phyloP scores from a whole-genome alignment of 2,113 vertebrate genomes.

The Odontesthes bonariensis region DNA sequence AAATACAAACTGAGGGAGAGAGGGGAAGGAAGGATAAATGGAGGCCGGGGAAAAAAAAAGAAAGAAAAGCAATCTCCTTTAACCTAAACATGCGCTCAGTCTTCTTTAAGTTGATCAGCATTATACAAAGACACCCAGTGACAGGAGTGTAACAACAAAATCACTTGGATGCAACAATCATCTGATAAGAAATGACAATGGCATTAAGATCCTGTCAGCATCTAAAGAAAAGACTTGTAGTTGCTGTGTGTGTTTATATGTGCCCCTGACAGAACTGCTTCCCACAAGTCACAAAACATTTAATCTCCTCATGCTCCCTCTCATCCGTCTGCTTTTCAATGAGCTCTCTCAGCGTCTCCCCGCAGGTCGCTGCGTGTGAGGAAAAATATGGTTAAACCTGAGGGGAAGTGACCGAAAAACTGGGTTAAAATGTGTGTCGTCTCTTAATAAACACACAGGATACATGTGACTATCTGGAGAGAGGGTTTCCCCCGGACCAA shows the following conservation, averaged over 20 bases:
- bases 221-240: conserved; percentile 16
- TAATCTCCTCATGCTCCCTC: conserved; percentile 20
- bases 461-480: conserved; percentile 9
- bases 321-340: conserved; percentile 26
- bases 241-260: conserved; percentile 9
- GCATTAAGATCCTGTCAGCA: conserved; percentile 42
- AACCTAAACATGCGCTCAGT: no score
- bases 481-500: conserved; percentile 26
- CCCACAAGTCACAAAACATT: conserved; percentile 44
- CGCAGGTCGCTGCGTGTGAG: conserved; percentile 6
- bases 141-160: neutral
- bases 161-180: neutral
- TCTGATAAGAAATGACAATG: conserved; percentile 20
- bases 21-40: conserved; percentile 13
- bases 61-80: neutral
- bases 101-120: no score
- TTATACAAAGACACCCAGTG: neutral
- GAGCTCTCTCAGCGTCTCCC: neutral
- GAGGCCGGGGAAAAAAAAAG: conserved; percentile 11
- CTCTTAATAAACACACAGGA: neutral
- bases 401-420: neutral
- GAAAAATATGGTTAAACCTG: conserved; percentile 15
- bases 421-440: neutral
- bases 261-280: conserved; percentile 38
- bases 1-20: conserved; percentile 33